Evolutionary conservation across 2,888 invertebrate species (phyloP).

Genomic region (Calliopum simillimum): DNA sequence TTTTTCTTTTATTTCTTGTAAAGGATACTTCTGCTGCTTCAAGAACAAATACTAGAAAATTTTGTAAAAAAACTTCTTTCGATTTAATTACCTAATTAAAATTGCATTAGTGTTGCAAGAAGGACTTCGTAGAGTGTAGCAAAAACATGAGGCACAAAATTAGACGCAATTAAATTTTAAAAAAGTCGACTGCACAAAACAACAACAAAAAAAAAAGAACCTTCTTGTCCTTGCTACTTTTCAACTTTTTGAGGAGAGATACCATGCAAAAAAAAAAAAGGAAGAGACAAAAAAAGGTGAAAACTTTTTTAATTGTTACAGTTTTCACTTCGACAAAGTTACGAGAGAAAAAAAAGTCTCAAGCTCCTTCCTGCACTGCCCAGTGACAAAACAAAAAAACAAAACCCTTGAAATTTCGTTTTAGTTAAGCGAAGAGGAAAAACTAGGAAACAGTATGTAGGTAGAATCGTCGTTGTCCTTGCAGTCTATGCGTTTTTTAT

Average conservation of each 20-base stretch:
- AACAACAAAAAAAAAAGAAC: too few relatives aligned
- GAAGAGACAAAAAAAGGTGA: background rate
- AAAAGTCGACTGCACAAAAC: slow-evolving; percentile 20
- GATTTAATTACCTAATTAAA: slow-evolving; percentile 33
- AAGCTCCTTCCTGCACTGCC: too few relatives aligned
- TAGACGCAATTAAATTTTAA: slow-evolving; percentile 33
- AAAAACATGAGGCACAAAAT: slow-evolving; percentile 21
- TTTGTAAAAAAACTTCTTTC: background rate
- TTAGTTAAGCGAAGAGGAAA: background rate
- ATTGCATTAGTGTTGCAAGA: slow-evolving; percentile 29
- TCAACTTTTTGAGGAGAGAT: background rate
- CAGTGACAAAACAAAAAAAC: background rate
- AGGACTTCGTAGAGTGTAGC: background rate
- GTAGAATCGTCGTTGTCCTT: slow-evolving; percentile 5
- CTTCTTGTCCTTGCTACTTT: background rate
- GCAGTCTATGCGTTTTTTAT: slow-evolving; percentile 10
- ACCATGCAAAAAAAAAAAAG: background rate
- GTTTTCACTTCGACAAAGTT: slow-evolving; percentile 1
- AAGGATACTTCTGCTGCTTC: too few relatives aligned
- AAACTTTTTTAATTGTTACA: slow-evolving; percentile 34
- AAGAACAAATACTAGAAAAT: too few relatives aligned
- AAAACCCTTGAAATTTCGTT: background rate
- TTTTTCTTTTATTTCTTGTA: too few relatives aligned
- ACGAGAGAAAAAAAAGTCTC: background rate
- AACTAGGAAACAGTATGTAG: background rate